phyloP scores from a whole-genome alignment of 2,113 vertebrate genomes.

The Amphilophus citrinellus region DNA sequence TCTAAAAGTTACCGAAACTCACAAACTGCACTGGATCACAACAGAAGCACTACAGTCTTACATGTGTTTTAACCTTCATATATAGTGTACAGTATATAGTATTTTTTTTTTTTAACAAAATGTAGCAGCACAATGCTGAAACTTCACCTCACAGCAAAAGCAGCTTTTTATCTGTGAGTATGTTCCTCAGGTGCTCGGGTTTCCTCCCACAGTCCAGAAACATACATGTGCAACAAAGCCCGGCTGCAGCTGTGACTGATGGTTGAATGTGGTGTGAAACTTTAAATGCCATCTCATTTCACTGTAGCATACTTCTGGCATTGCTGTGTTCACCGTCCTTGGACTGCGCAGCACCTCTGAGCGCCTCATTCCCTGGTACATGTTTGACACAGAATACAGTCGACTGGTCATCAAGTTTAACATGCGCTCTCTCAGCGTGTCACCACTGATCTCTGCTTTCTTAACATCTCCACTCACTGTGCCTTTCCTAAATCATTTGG shows the following conservation, averaged over 20 bases:
- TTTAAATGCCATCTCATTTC: not conserved
- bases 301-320: not conserved
- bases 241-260: not conserved
- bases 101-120: fast-evolving
- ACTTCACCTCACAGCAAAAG: not conserved
- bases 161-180: not conserved
- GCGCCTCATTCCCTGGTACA: not conserved
- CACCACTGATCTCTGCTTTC: not conserved
- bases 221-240: not conserved
- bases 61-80: not conserved
- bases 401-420: not conserved
- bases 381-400: not conserved
- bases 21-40: not conserved
- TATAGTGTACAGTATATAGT: fast-evolving
- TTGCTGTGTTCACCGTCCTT: not conserved
- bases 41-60: not conserved
- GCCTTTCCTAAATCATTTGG: conserved; percentile 13
- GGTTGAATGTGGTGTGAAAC: not conserved
- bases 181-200: not conserved
- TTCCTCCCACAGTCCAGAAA: not conserved
- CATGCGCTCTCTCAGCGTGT: not conserved
- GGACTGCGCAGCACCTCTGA: fast-evolving
- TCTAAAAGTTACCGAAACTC: not conserved
- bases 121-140: not conserved
- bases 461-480: not conserved